Conservation (phyloP, 2,113 vertebrate genomes). For the Mirounga angustirostris region DNA sequence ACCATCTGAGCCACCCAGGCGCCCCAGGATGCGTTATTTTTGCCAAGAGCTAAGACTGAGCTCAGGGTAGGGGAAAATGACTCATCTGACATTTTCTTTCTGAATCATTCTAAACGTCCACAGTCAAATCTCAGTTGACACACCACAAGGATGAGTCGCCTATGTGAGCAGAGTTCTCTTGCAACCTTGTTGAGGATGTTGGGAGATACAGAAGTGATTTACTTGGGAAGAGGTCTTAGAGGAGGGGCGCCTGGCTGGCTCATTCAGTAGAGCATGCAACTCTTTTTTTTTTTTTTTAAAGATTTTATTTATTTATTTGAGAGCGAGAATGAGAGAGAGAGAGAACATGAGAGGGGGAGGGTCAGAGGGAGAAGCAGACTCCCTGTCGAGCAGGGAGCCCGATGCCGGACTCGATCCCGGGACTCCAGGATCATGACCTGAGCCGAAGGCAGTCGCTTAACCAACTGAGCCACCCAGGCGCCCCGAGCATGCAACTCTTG, state of each 20-base stretch:
- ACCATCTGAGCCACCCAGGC: no score
- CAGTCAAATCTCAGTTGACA: neutral
- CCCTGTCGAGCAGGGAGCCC: no score
- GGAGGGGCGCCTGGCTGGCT: neutral
- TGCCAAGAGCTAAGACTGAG: constrained; percentile 6
- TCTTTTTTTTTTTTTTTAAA: neutral
- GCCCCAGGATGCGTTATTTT: constrained; percentile 28
- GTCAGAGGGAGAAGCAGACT: no score
- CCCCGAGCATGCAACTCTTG: neutral
- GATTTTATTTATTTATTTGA: no score
- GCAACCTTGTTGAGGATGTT: neutral
- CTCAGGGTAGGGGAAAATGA: constrained; percentile 15
- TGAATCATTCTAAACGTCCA: neutral
- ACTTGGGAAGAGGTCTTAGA: neutral
- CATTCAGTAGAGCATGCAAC: neutral
- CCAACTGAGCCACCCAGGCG: no score
- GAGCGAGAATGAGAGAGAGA: no score
- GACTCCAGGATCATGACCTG: no score
- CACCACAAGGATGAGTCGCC: neutral
- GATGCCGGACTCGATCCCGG: no score
- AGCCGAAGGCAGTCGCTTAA: no score
- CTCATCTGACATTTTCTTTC: constrained; percentile 53
- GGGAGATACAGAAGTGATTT: neutral
- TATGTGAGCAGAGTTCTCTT: neutral
- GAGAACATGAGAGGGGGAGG: no score